phyloP scores from a whole-genome alignment of 2,797 vertebrate species.

The Apogon hyalosoma region DNA sequence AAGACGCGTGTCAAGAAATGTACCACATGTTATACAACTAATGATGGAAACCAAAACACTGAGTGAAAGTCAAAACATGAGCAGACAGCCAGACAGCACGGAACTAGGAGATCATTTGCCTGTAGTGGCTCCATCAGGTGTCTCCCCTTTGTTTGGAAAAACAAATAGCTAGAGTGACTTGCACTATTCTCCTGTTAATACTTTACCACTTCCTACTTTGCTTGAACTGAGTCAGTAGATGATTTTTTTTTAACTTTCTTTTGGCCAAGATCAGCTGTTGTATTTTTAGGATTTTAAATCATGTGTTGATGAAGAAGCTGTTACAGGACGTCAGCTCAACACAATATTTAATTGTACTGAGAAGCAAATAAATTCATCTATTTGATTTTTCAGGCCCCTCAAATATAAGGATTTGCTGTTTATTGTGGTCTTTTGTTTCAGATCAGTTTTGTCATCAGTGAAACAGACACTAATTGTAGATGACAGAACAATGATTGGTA shows the following conservation, averaged over 20 bases:
- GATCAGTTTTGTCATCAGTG: background rate
- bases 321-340: too few relatives aligned
- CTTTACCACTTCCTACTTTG: slow-evolving; percentile 55
- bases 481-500: background rate
- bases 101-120: slow-evolving; percentile 72
- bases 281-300: background rate
- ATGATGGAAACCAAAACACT: slow-evolving; percentile 62
- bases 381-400: background rate
- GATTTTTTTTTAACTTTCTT: slow-evolving; percentile 19
- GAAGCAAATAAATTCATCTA: background rate
- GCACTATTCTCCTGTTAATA: slow-evolving; percentile 79
- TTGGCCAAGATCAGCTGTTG: slow-evolving; percentile 32
- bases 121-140: slow-evolving; percentile 38
- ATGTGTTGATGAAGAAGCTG: background rate
- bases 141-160: slow-evolving; percentile 43
- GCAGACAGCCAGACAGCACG: slow-evolving; percentile 36
- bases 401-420: background rate
- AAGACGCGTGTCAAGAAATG: slow-evolving; percentile 6
- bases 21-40: slow-evolving; percentile 30
- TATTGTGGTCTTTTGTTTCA: background rate
- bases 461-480: background rate
- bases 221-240: slow-evolving; percentile 19
- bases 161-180: slow-evolving; percentile 67
- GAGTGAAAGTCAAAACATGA: slow-evolving; percentile 14
- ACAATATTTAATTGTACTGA: background rate